Percentiles rank a stretch among this genome's conserved stretches.
Evolutionary conservation across 2,113 vertebrate genomes (phyloP).

Genomic region (Ameiurus melas): DNA sequence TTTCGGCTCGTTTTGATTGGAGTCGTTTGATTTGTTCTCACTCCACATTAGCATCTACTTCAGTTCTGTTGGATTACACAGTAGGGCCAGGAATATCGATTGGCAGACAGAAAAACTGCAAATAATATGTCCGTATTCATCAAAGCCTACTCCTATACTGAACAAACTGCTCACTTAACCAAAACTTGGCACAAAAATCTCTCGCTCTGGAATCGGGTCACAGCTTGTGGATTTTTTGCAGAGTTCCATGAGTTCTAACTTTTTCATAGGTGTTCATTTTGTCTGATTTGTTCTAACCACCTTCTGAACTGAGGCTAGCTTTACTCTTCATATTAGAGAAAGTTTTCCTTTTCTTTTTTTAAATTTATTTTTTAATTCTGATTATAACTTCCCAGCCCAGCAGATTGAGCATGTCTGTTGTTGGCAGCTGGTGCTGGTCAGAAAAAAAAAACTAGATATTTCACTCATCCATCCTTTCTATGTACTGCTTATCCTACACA

Average conservation of each 20-base stretch:
- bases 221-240: neutral
- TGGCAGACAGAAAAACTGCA: neutral
- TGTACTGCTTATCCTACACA: too few species aligned
- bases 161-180: neutral
- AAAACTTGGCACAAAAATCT: neutral
- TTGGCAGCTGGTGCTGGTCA: neutral
- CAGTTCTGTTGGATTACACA: neutral
- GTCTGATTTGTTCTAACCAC: neutral
- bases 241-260: neutral
- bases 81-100: neutral
- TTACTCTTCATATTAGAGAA: neutral
- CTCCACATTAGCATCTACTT: too few species aligned
- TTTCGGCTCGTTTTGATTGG: neutral
- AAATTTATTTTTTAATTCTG: neutral
- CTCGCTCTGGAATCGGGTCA: neutral
- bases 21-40: neutral
- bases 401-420: neutral
- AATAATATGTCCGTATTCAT: neutral
- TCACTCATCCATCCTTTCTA: neutral
- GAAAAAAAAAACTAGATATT: neutral
- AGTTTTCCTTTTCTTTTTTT: neutral
- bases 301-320: neutral
- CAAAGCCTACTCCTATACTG: neutral
- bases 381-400: neutral
- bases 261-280: neutral